A percentile compares a stretch with the other conserved stretches of the same genome.
Conservation (phyloP, 92 coral and sea anemone genomes). For the Chrysogorgia sp. region DNA sequence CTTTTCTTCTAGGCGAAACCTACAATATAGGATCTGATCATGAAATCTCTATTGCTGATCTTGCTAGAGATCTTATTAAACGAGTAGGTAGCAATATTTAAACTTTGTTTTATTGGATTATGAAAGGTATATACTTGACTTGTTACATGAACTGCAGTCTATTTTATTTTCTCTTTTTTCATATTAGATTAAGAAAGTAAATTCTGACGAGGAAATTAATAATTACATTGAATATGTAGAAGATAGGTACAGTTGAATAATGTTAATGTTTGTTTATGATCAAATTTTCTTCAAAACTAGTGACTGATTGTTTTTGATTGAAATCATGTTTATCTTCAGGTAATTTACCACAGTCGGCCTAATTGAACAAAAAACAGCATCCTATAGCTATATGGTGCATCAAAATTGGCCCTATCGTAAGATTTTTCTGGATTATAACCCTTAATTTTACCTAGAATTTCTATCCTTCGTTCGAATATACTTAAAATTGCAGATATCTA, state of each 20-base stretch:
- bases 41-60: constrained; percentile 54
- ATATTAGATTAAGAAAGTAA: constrained; percentile 53
- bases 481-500: too few relatives aligned
- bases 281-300: neutral
- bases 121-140: neutral
- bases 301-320: too few relatives aligned
- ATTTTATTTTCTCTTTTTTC: neutral
- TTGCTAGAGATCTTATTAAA: constrained; percentile 54
- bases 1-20: constrained; percentile 50
- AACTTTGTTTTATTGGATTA: neutral
- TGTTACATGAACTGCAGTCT: neutral
- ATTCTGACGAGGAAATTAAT: constrained; percentile 40
- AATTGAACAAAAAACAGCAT: too few relatives aligned
- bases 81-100: constrained; percentile 40
- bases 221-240: constrained; percentile 55
- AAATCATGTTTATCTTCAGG: too few relatives aligned
- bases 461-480: too few relatives aligned
- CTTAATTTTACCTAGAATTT: too few relatives aligned
- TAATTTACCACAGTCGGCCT: too few relatives aligned
- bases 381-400: too few relatives aligned
- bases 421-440: too few relatives aligned
- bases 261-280: neutral
- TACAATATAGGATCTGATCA: constrained; percentile 66
- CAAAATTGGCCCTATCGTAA: too few relatives aligned
- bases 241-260: constrained; percentile 48